Evolutionary conservation across 2,888 invertebrate genomes (phyloP), one percentile per base, ranked within the genome.

Genomic region (Chironomus tentans): DNA sequence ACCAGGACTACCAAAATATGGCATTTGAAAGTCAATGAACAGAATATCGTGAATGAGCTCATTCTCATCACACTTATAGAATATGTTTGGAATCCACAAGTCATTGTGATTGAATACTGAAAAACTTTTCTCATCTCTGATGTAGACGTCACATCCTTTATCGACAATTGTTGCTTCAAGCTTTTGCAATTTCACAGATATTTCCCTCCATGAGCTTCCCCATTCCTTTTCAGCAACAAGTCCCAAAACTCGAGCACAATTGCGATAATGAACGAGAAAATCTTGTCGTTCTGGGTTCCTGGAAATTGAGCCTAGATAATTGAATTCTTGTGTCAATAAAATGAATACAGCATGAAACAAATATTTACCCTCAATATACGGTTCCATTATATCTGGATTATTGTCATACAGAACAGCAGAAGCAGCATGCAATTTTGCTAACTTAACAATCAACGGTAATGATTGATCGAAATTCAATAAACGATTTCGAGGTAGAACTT

Each of bases 381-480:
- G 81, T 71, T 83, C 81, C 79, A 83, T 79, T 0, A 81, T 79
- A 50, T 80, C 79, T 0, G 82, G 80, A 78, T 79, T 81, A 15
- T 56, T 68, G 47, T 80, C 77, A 38, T 81, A 80, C 12, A 83
- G 78, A 2, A 83, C 79, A 3, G 81, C 83, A 0, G 88, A 87
- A 62, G 86, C 84, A 2, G 88, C 88, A 79, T 89, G 89, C 77
- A 88, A 82, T 79, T 83, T 85, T 1, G 87, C 88, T 77, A 89
- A 79, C 80, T 86, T 87, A 76, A 84, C 83, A 3, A 88, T 79
- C 2, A 87, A 85, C 69, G 85, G 80, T 74, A 85, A 79, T 73
- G 85, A 83, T 78, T 88, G 87, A 24, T 85, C 83, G 77, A 86
- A 80, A 80, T 88, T 88, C 12, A 89, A 82, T 15, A 88, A 86